phyloP scores from a whole-genome alignment of 1,140 invertebrate genomes.

The Calephelis nemesis region DNA sequence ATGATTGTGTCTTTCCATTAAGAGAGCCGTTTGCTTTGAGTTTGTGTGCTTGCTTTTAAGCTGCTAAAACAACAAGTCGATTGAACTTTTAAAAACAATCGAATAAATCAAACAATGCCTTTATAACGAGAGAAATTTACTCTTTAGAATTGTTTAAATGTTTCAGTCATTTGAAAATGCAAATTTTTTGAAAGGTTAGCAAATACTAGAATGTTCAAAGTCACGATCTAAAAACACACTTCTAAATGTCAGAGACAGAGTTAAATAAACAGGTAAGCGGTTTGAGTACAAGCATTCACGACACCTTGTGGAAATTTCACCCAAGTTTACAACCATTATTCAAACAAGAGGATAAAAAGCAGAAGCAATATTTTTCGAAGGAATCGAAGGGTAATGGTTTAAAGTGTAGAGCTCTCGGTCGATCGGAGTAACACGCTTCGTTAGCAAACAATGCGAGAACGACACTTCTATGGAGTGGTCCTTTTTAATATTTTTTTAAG shows the following conservation, averaged over 20 bases:
- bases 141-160: background rate
- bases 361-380: constrained; percentile 74
- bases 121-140: no score
- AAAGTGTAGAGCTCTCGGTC: constrained; percentile 72
- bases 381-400: constrained; percentile 72
- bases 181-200: background rate
- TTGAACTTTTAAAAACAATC: no score
- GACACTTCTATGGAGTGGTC: constrained; percentile 43
- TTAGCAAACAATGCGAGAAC: constrained; percentile 71
- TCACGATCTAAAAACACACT: constrained; percentile 65
- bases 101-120: no score
- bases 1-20: no score
- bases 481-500: constrained; percentile 18
- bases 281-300: constrained; percentile 66
- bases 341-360: constrained; percentile 78
- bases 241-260: constrained; percentile 59
- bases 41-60: no score
- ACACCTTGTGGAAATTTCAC: constrained; percentile 71
- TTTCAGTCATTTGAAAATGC: background rate
- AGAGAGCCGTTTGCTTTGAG: no score
- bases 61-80: no score
- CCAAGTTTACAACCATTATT: constrained; percentile 74
- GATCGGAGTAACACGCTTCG: constrained; percentile 64
- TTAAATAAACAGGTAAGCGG: constrained; percentile 73
- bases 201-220: background rate